These are phyloP conservation scores for Carlito syrichta DNA, from an alignment of 2,113 vertebrate genomes.

Conservation along the genomic window DNA sequence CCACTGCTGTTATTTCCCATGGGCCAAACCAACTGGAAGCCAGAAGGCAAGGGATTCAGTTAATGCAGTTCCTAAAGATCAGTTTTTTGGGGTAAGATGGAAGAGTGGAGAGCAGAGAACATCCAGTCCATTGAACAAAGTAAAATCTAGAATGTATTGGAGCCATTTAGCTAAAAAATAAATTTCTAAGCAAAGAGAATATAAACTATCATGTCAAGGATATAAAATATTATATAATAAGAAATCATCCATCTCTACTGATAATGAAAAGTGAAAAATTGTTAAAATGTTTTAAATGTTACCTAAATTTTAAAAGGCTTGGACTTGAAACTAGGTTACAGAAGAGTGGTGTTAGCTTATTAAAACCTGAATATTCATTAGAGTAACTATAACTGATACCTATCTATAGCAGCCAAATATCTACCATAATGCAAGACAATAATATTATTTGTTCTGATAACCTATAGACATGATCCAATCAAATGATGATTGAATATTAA, in stretches of 20 bases:
- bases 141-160: background rate
- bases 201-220: background rate
- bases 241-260: background rate
- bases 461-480: background rate
- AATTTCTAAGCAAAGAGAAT: background rate
- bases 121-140: background rate
- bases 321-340: background rate
- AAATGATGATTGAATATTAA: background rate
- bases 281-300: too few relatives aligned
- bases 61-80: background rate
- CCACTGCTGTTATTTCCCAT: background rate
- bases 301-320: background rate
- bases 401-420: background rate
- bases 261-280: background rate
- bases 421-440: background rate
- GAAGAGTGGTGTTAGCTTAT: background rate
- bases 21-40: background rate
- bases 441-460: background rate
- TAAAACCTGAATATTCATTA: too few relatives aligned
- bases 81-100: background rate
- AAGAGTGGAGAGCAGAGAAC: background rate
- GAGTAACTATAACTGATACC: too few relatives aligned
- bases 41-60: background rate
- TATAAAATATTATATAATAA: background rate
- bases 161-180: background rate